Base-by-base conservation (phyloP, 2,888 invertebrate genomes). In the Morpho helenor region DNA sequence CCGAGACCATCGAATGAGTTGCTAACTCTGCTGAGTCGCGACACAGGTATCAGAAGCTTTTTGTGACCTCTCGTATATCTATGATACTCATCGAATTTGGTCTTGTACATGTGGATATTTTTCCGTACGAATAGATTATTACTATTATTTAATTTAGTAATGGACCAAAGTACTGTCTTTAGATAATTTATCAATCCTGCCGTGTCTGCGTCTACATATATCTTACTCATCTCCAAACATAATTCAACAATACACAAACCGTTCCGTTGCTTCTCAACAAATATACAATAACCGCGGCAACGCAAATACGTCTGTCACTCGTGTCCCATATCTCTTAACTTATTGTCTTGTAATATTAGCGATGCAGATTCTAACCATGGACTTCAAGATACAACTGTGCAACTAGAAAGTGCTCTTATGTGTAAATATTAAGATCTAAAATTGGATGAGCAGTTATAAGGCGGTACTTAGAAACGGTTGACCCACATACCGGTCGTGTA, bases 401-500 rank as follows among this genome's bases (percentile, higher is more conserved):
- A 62, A 48, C 23, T 47, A n/a, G 66, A 46, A 58, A 22, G 63
- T 39, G 42, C 16, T 40, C 49, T 53, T 59, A 63, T 56, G 7
- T 7, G 7, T 39, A 31, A 3, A 3, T 0, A 1, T 43, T 65
- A 69, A 49, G 40, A 64, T 57, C 50, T 49, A 62, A 50, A 66
- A 62, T 66, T 7, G 64, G 61, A 75, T 82, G 58, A 2, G 8
- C 5, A 22, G 8, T 8, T 41, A 2, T 23, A 42, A 61, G 69
- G 64, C 65, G 68, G 69, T 71, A 70, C 67, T 70, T 63, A 61
- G 66, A 68, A 84, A 79, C 83, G 82, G 82, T 79, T 79, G 86
- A 74, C 87, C 85, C 67, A 87, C 81, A 85, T 85, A 78, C 81
- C 81, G 77, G 72, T 75, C 77, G 78, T 69, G 77, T 74, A 74